Evolutionary conservation across 2,888 invertebrate species (phyloP), one percentile per base, ranked within the genome.

Genomic region (Ephialtes manifestator): DNA sequence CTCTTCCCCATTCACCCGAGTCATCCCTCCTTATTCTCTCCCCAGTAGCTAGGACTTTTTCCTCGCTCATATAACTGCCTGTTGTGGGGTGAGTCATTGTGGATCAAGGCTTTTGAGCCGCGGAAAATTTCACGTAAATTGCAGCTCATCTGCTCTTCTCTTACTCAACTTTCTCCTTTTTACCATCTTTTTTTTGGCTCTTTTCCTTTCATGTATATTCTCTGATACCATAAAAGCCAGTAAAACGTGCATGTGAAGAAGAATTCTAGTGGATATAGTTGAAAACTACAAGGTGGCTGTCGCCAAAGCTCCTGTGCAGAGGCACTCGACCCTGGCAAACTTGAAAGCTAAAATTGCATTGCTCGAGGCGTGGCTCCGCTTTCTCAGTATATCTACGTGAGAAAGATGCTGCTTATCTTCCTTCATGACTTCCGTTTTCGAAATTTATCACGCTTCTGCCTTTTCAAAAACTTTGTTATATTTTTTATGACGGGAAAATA

Each of bases 111-210:
- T 86, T 88, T 89, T 86, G 83, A 87, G 85, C 78, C 15, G 31
- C 28, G 63, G 28, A 86, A 86, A 87, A 88, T 86, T 87, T 84
- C 86, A 86, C 83, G 76, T 81, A 86, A 88, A 89, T 89, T 86
- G 82, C 83, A 78, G 81, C 84, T 86, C 86, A 86, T 83, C 83
- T 65, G 75, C 67, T 83, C 83, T 75, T 39, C 68, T 24, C 65
- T 24, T 51, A 63, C 39, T 28, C 65, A 65, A 65, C 65, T 71
- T 70, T 72, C 74, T 39, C 60, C 58, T 81, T 46, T 68, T 60
- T 65, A 10, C 48, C 35, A 58, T 74, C 7, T 74, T 18, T 31
- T 46, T 31, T 46, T 63, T 31, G 1, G 2, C 28, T 28, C 60
- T 24, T 24, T 58, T 60, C 31, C 39, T 65, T 39, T 65, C 65